Evolutionary conservation across 2,888 invertebrate species (phyloP), one percentile per base, ranked within the genome.

Genomic region (Notodonta dromedarius): DNA sequence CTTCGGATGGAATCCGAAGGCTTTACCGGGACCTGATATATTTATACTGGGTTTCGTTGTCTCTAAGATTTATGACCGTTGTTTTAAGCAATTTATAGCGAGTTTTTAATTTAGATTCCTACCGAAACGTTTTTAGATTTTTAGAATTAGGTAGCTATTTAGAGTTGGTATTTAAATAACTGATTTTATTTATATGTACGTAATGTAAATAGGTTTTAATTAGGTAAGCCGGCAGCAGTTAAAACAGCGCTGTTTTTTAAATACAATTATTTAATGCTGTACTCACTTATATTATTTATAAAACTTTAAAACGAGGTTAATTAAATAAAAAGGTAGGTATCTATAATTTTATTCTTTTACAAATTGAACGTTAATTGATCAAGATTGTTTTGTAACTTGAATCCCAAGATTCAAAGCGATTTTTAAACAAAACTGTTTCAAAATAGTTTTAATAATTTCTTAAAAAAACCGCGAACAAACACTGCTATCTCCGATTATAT

Each of bases 1-100:
- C 90, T 87, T 80, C 73, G 81, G 79, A 76, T 84, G 91, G 93
- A 92, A 93, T 93, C 87, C 88, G 87, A 89, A 88, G 90, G 88
- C 86, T 89, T 86, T 87, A 85, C 78, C 80, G 82, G 79, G 88
- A 85, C 83, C 86, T 87, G 89, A 88, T 83, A 87, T 88, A 89
- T 91, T 91, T 90, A 89, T 91, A 82, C 75, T 80, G 75, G 76
- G 77, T 78, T 56, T 11, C 69, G 79, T 79, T 81, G 78, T 73
- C 79, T 75, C 78, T 76, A 78, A 85, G 85, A 90, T 90, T 91
- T 90, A 89, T 90, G 71, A 57, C 83, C 73, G 73, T 66, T 71
- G 77, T 84, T 85, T 82, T 79, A 80, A 75, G 75, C 80, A 82
- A 88, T 89, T 90, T 89, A 89, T 88, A 86, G 83, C 78, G 13